Evolutionary conservation across 2,113 vertebrate genomes (phyloP).

Genomic region (Strix uralensis): DNA sequence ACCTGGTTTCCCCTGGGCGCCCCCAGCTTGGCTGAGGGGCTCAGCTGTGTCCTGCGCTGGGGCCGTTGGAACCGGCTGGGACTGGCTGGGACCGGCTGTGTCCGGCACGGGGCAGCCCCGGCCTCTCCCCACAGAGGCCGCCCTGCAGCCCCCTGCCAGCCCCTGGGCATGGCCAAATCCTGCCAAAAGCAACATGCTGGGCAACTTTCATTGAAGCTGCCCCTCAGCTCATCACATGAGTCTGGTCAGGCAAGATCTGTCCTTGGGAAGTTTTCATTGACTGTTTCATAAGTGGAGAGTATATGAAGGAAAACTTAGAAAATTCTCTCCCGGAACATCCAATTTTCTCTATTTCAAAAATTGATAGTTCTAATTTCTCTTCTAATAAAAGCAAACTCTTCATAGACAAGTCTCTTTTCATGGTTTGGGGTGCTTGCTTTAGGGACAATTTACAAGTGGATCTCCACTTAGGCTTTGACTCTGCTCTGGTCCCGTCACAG

Average conservation of each 20-base stretch:
- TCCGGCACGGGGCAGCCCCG: not conserved
- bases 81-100: not conserved
- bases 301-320: not conserved
- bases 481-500: not conserved
- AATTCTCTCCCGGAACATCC: slow-evolving; percentile 3
- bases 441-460: not conserved
- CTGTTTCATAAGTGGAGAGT: not conserved
- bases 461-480: not conserved
- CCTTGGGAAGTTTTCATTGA: not conserved
- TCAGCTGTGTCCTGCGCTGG: no score
- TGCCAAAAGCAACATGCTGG: not conserved
- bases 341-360: slow-evolving; percentile 1
- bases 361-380: not conserved
- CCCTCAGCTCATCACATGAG: not conserved
- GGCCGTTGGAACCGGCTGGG: no score
- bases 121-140: no score
- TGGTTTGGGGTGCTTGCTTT: not conserved
- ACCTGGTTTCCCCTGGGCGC: no score
- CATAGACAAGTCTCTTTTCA: not conserved
- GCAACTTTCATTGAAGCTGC: not conserved
- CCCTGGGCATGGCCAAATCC: fast-evolving
- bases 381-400: not conserved
- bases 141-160: not conserved
- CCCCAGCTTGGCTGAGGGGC: no score
- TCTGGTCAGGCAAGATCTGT: not conserved